Conservation (phyloP, 1,140 invertebrate genomes). For the Oreohelix idahoensis region DNA sequence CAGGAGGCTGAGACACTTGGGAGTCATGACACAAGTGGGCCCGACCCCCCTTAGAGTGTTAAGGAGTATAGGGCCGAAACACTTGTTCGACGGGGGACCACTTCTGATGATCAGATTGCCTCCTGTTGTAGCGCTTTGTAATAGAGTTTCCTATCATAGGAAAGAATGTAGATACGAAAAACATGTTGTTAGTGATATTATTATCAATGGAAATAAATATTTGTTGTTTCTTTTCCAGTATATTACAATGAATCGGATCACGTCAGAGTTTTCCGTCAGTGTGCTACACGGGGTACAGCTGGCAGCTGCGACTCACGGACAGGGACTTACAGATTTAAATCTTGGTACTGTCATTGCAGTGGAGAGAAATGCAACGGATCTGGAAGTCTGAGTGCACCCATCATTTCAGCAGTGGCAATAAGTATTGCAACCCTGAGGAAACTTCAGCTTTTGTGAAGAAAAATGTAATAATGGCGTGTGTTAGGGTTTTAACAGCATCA, state of each 20-base stretch:
- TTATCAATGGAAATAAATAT: too few relatives aligned
- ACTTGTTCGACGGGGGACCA: too few relatives aligned
- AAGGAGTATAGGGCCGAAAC: too few relatives aligned
- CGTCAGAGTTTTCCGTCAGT: constrained; percentile 27
- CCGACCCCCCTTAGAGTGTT: too few relatives aligned
- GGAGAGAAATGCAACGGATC: constrained; percentile 22
- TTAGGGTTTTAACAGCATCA: too few relatives aligned
- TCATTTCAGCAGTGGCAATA: neutral
- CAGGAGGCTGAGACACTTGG: too few relatives aligned
- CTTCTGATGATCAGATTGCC: too few relatives aligned
- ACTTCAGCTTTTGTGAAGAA: neutral
- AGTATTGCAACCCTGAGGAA: neutral
- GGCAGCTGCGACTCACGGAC: constrained; percentile 4
- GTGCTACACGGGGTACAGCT: neutral
- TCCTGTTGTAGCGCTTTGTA: too few relatives aligned
- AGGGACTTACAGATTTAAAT: constrained; percentile 30
- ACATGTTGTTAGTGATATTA: too few relatives aligned
- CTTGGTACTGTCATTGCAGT: constrained; percentile 31
- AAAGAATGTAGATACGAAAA: too few relatives aligned
- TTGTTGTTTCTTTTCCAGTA: constrained; percentile 27
- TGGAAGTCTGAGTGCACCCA: neutral
- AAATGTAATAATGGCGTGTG: neutral
- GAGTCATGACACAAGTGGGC: too few relatives aligned
- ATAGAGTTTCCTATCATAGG: too few relatives aligned
- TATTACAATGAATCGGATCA: neutral